Evolutionary conservation across 1,140 invertebrate species (phyloP), one percentile per base, ranked within the genome.

Genomic region (Leguminivora glycinivorella): DNA sequence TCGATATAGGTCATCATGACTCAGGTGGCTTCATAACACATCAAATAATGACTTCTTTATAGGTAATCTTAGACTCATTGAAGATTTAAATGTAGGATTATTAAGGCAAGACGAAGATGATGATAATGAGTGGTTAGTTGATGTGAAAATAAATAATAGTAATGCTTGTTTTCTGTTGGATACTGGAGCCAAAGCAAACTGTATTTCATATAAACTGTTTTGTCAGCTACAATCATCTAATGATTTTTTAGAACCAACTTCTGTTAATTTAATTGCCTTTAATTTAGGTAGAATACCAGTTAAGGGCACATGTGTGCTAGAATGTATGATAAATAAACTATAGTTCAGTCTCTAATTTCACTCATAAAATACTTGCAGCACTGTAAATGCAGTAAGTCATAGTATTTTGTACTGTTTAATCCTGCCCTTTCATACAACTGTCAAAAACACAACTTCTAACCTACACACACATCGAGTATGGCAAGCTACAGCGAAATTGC

Each of bases 141-240:
- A 56, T 17, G 19, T 56, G n/a, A 56, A 56, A 56, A 56, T 56
- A 56, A 56, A 56, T 56, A 56, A 12, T 9, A 56, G 47, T 17
- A 19, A 19, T 56, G n/a, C 22, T 12, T 56, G 10, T 56, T 56
- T 56, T 56, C 9, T 56, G 10, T 56, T 56, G n/a, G 47, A 56
- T 56, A n/a, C n/a, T n/a, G n/a, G n/a, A n/a, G 47, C 47, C 9
- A 56, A 56, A 19, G 47, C 47, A 17, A 56, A 56, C 9, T 56
- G 47, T 24, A 56, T 56, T 17, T 56, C 47, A 56, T 40, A 40
- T 40, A 10, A 12, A 10, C 38, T 40, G 10, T 40, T 40, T 10
- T 40, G 38, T 40, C 3, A 56, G 5, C 1, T 17, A 56, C 17
- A 5, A 56, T 4, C 3, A 3, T 56, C 47, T 7, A 4, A 24